Evolutionary conservation across 2,888 invertebrate species (phyloP), one percentile per base, ranked within the genome.

Genomic region (Amblyjoppa fuscipennis): DNA sequence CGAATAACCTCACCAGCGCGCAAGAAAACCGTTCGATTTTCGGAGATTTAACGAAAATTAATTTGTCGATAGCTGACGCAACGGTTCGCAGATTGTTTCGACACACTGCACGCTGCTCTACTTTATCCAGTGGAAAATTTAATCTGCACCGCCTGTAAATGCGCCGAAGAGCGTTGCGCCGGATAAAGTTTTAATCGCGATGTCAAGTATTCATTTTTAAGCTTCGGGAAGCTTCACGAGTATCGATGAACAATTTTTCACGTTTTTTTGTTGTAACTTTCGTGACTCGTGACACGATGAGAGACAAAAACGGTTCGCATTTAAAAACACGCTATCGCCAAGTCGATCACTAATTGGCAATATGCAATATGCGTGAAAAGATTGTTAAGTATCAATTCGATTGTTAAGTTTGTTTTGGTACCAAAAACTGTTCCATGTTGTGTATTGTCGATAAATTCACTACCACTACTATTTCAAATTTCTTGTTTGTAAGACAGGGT

Each of bases 51-150:
- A 45, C 49, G 20, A 34, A 64, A 64, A 75, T 75, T 49, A 75
- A 75, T 75, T 75, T 75, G 34, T 64, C 75, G 16, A 34, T 49
- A 49, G 31, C 75, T 49, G 59, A 59, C 34, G 49, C 74, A 51
- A 51, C 49, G 51, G 34, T 75, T 75, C n/a, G 13, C 49, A 34
- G 49, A 34, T 75, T 64, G 49, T 34, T 64, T 51, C 64, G 64
- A 75, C 13, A 34, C 31, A 51, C 20, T 64, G 31, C 31, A 61
- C 25, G 28, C 16, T 41, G 16, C 25, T 5, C 45, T 4, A 13
- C 7, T 28, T 25, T 59, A 28, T 9, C 9, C 45, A 31, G 28
- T 28, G 28, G 74, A 28, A 73, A 73, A 59, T 59, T 28, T 25
- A 64, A 75, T 75, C 51, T 49, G n/a, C 9, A 25, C 25, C 6